phyloP scores from a whole-genome alignment of 2,888 invertebrate genomes.

The Dorcus hopei region DNA sequence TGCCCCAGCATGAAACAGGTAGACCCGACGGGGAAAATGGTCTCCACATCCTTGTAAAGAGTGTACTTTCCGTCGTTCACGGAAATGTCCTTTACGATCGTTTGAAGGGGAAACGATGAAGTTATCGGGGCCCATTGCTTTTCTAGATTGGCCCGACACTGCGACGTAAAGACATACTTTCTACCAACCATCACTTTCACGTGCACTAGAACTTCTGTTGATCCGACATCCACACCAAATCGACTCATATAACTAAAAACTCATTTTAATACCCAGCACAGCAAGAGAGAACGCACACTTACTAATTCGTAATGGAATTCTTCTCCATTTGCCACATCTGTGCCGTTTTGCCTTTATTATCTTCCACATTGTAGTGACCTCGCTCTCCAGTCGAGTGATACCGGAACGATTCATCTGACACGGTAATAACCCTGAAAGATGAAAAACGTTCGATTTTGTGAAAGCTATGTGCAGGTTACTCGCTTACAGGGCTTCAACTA shows the following conservation, averaged over 20 bases:
- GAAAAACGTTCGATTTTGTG: not conserved
- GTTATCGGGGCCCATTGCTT: constrained; percentile 68
- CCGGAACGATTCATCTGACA: constrained; percentile 57
- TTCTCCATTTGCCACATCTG: constrained; percentile 54
- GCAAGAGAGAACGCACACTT: constrained; percentile 36
- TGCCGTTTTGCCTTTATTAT: constrained; percentile 50
- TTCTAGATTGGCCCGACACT: constrained; percentile 61
- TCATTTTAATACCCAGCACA: not conserved
- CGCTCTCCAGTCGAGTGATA: constrained; percentile 49
- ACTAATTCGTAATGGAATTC: constrained; percentile 59
- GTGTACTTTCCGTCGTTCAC: constrained; percentile 48
- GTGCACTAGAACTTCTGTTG: constrained; percentile 64
- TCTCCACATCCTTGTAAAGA: constrained; percentile 51
- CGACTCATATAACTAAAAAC: constrained; percentile 63
- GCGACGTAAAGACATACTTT: constrained; percentile 57
- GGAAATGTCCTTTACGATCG: constrained; percentile 56
- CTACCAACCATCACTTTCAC: constrained; percentile 71
- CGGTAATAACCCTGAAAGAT: constrained; percentile 57
- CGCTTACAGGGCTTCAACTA: constrained; percentile 74
- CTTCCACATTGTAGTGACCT: constrained; percentile 48
- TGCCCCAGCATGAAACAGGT: constrained; percentile 74
- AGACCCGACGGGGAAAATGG: constrained; percentile 67
- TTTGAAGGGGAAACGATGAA: constrained; percentile 68
- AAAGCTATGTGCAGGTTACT: not conserved
- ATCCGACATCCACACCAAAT: constrained; percentile 75